A percentile compares a stretch with the other conserved stretches of the same genome.
These are phyloP conservation scores for Bathynomus jamesi DNA, from an alignment of 1,140 invertebrate species.

Conservation along the genomic window DNA sequence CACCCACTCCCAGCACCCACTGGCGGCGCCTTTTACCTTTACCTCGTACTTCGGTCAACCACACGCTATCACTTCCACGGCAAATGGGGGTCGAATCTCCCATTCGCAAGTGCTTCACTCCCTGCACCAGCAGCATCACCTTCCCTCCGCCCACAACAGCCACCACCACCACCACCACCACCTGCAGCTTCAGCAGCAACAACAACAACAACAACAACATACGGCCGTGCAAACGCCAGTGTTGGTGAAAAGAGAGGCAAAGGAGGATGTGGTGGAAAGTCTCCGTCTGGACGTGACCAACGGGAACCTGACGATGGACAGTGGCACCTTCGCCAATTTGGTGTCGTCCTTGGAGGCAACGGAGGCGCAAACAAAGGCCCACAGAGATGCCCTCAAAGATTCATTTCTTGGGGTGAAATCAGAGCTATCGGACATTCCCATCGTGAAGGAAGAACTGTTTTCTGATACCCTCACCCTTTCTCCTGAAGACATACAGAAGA, in stretches of 20 bases:
- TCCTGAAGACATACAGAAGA: conserved; percentile 84
- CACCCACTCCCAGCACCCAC: conserved; percentile 33
- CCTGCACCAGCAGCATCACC: conserved; percentile 20
- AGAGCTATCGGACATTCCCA: conserved; percentile 37
- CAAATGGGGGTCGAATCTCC: conserved; percentile 29
- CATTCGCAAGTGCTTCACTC: conserved; percentile 11
- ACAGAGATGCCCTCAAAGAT: conserved; percentile 31
- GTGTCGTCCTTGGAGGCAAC: conserved; percentile 42
- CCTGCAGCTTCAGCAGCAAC: conserved; percentile 12
- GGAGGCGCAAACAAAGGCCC: conserved; percentile 44
- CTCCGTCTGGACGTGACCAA: conserved; percentile 47
- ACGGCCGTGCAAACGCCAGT: no score
- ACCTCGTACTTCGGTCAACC: conserved; percentile 37
- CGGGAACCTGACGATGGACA: conserved; percentile 46
- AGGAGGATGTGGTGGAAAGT: conserved; percentile 36
- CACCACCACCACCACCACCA: conserved; percentile 7
- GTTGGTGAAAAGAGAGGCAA: conserved; percentile 24
- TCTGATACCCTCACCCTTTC: conserved; percentile 79
- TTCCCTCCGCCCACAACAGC: conserved; percentile 12
- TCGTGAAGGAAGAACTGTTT: conserved; percentile 38
- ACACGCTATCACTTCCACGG: conserved; percentile 34
- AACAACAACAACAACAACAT: conserved; percentile 31
- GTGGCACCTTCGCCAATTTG: conserved; percentile 38
- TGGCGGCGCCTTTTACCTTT: conserved; percentile 35
- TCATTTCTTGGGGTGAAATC: conserved; percentile 36